Evolutionary conservation across 2,113 vertebrate genomes (phyloP).

Genomic region (Antechinus flavipes): DNA sequence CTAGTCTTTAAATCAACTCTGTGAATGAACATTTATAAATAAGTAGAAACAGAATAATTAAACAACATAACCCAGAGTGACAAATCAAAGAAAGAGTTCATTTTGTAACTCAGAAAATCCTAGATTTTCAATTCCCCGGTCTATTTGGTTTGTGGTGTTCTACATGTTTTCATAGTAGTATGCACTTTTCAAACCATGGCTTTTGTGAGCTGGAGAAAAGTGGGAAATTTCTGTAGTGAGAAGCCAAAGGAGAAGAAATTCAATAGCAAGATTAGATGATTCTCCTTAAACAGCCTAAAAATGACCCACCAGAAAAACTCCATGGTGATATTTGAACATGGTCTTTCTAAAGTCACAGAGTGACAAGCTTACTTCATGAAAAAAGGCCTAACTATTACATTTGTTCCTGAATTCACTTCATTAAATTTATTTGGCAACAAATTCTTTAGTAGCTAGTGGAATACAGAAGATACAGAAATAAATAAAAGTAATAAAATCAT

Average conservation of each 20-base stretch:
- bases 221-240: too few relatives aligned
- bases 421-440: slow-evolving; percentile 10
- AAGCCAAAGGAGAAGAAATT: too few relatives aligned
- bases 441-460: slow-evolving; percentile 7
- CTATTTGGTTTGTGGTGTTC: too few relatives aligned
- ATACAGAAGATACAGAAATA: not conserved
- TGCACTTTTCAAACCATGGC: too few relatives aligned
- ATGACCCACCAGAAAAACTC: not conserved
- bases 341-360: not conserved
- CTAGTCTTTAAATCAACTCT: not conserved
- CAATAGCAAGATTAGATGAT: too few relatives aligned
- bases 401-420: slow-evolving; percentile 10
- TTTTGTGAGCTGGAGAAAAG: too few relatives aligned
- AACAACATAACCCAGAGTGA: not conserved
- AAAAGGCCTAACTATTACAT: not conserved
- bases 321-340: not conserved
- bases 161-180: too few relatives aligned
- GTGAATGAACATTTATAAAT: not conserved
- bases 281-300: too few relatives aligned
- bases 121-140: too few relatives aligned
- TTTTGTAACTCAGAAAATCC: not conserved
- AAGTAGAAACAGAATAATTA: slow-evolving; percentile 39
- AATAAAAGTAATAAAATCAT: too few relatives aligned
- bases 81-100: not conserved
- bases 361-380: not conserved